Base-by-base conservation (phyloP, 2,888 invertebrate genomes). In the Parnassius glacialis region DNA sequence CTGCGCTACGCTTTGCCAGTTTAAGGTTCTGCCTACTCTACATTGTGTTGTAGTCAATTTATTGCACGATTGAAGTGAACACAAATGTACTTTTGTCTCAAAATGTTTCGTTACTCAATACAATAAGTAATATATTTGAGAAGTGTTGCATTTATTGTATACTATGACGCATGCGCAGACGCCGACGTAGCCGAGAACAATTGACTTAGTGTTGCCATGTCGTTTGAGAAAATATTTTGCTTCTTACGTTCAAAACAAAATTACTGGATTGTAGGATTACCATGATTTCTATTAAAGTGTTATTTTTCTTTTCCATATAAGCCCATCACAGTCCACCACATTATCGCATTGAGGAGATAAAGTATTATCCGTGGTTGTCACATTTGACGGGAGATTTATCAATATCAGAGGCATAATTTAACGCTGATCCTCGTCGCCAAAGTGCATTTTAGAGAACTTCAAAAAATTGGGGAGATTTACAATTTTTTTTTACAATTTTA, bases 131-230 rank as follows among this genome's bases (percentile, higher is more conserved):
- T 63, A 63, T 63, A 56, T 63, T 59, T 63, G 16, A 42, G 25
- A 44, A 47, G 52, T 54, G 53, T 57, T 57, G 57, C 48, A 56
- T 63, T 56, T 56, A 59, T 54, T 61, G 64, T 65, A 58, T 66
- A 9, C 48, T 48, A 61, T 70, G 70, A 71, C 71, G 74, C 71
- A 74, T 68, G 73, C 72, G 70, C 64, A 60, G 65, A 61, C 66
- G 60, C 56, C 64, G 65, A 74, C 67, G 69, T 70, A 71, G 68
- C 70, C 69, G 62, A 61, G 71, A 78, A 79, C 80, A 81, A 79
- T 78, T 66, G 69, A 44, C 67, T 66, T 64, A 69, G 72, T 76
- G 73, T 76, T 75, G 69, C 70, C 70, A 64, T 64, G 68, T 67
- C 61, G 59, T 60, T 66, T 59, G 64, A 62, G 68, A 75, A 75